Evolutionary conservation across 2,888 invertebrate species (phyloP).

Genomic region (Luperina testacea): DNA sequence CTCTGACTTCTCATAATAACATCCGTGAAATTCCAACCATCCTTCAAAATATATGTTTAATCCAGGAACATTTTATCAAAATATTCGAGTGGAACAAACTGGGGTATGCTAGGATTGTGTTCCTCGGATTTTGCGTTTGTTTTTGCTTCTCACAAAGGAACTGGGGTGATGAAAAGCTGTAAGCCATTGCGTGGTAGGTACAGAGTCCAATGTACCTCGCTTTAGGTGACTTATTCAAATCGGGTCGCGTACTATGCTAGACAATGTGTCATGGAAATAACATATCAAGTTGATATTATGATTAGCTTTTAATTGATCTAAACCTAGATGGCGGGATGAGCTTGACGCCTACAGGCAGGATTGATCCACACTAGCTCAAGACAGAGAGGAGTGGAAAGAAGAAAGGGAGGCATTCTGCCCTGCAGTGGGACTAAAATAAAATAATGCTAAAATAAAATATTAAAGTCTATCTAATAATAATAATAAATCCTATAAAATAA

Average conservation of each 20-base stretch:
- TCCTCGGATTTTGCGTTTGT: conserved; percentile 25
- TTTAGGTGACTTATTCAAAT: neutral
- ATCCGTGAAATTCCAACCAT: conserved; percentile 15
- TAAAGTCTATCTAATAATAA: too few relatives aligned
- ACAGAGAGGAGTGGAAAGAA: too few relatives aligned
- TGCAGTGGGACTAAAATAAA: too few relatives aligned
- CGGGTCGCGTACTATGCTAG: neutral
- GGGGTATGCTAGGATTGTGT: conserved; percentile 35
- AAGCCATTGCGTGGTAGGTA: conserved; percentile 27
- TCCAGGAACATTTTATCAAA: conserved; percentile 38
- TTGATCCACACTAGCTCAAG: too few relatives aligned
- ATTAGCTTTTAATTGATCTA: neutral
- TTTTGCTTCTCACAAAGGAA: conserved; percentile 50
- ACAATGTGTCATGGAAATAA: neutral
- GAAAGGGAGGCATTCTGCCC: too few relatives aligned
- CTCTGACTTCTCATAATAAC: conserved; percentile 14
- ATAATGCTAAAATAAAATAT: too few relatives aligned
- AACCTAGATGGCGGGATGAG: neutral
- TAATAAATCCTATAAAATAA: too few relatives aligned
- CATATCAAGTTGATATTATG: neutral
- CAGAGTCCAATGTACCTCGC: neutral
- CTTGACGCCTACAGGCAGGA: too few relatives aligned
- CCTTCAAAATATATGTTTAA: neutral
- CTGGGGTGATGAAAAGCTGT: conserved; percentile 41
- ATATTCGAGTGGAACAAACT: conserved; percentile 30